Percentiles rank a stretch among this genome's conserved stretches.
Evolutionary conservation across 1,140 invertebrate genomes (phyloP).

Genomic region (Uloborus diversus): DNA sequence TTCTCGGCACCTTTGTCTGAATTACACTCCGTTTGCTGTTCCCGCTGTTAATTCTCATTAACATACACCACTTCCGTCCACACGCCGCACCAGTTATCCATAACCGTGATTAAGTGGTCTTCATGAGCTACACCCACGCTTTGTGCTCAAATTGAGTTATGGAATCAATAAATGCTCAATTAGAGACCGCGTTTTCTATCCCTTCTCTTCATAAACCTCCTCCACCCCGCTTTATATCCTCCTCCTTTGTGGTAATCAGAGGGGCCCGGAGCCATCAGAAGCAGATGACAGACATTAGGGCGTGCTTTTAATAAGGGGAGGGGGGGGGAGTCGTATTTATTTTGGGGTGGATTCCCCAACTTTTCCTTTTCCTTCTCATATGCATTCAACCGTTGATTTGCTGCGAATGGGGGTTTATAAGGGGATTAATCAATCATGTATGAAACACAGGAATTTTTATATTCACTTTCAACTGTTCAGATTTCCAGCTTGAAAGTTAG

Average conservation of each 20-base stretch:
- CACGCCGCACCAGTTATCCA: not conserved
- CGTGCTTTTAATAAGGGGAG: constrained; percentile 30
- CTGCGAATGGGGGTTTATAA: too few species aligned
- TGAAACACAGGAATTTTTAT: too few species aligned
- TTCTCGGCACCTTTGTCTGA: too few species aligned
- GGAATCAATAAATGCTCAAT: constrained; percentile 56
- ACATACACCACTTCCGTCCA: not conserved
- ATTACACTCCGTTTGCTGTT: not conserved
- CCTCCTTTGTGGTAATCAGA: not conserved
- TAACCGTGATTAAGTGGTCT: constrained; percentile 46
- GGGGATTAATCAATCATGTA: too few species aligned
- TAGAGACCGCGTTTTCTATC: constrained; percentile 12
- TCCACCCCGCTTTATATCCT: not conserved
- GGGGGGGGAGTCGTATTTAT: not conserved
- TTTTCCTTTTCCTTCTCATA: too few species aligned
- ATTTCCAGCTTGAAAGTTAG: too few species aligned
- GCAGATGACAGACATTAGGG: constrained; percentile 55
- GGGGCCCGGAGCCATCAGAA: constrained; percentile 35
- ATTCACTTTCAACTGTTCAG: too few species aligned
- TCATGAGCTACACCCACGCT: constrained; percentile 51
- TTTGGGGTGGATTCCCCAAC: not conserved
- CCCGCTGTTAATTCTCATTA: not conserved
- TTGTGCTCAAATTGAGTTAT: constrained; percentile 56
- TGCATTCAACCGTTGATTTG: too few species aligned
- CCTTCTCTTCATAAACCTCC: constrained; percentile 8